Percentiles rank a stretch among this genome's conserved stretches.
Evolutionary conservation across 2,113 vertebrate genomes (phyloP).

Genomic region (Sander lucioperca): DNA sequence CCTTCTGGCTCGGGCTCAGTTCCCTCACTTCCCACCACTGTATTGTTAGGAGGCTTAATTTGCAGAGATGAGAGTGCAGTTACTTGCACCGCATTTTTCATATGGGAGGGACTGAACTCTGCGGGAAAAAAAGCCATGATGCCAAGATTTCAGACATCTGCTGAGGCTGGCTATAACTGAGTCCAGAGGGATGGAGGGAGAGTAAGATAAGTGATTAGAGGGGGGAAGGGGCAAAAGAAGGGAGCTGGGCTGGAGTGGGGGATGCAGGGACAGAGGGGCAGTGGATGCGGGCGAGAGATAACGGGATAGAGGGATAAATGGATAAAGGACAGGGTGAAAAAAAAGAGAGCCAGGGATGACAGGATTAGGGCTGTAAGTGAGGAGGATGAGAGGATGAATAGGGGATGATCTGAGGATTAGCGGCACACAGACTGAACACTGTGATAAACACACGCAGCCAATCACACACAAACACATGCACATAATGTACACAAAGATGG

Average conservation of each 20-base stretch:
- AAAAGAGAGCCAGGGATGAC: conserved; percentile 73
- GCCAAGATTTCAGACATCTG: conserved; percentile 82
- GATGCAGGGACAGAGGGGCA: conserved; percentile 12
- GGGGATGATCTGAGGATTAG: conserved; percentile 83
- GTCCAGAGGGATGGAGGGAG: conserved; percentile 64
- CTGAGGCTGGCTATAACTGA: conserved; percentile 76
- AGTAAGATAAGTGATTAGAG: conserved; percentile 56
- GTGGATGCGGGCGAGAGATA: conserved; percentile 73
- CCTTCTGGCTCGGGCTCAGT: conserved; percentile 60
- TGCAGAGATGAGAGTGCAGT: conserved; percentile 76
- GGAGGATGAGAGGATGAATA: conserved; percentile 83
- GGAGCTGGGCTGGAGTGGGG: conserved; percentile 17
- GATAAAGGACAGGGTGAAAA: conserved; percentile 72
- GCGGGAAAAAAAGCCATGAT: conserved; percentile 76
- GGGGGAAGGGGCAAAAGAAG: conserved; percentile 18
- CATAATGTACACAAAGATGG: conserved; percentile 65
- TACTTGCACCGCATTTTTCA: conserved; percentile 75
- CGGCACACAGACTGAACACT: conserved; percentile 64
- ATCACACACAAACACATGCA: conserved; percentile 57
- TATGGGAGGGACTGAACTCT: conserved; percentile 79
- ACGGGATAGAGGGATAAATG: conserved; percentile 81
- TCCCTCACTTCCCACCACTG: conserved; percentile 67
- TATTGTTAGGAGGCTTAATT: conserved; percentile 76
- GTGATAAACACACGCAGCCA: conserved; percentile 69
- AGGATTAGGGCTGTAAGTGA: conserved; percentile 82